Evolutionary conservation across 2,797 vertebrate genomes (phyloP), one percentile per base, ranked within the genome.

Genomic region (Sylvia borin): DNA sequence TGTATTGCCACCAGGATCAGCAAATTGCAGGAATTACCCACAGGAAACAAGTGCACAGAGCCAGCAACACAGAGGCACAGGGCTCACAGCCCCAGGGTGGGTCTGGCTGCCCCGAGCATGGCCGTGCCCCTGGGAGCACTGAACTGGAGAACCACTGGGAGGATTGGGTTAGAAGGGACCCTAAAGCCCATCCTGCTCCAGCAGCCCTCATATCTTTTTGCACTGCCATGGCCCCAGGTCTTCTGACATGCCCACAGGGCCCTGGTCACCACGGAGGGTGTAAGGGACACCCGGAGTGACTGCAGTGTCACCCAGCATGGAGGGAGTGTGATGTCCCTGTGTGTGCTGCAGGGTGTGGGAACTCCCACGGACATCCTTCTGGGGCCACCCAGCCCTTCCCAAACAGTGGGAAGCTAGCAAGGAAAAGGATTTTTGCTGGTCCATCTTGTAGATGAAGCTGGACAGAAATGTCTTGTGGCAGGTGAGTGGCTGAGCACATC

Each of bases 241-340:
- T 47, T 34, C 75, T 47, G 27, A 51, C 0, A 0, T 16, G 24
- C 11, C 60, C 76, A 32, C 0, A 0, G 64, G 12, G 40, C 27
- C 36, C 60, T 61, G 68, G 18, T 34, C 38, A 47, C 19, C 47
- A 20, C 86, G 31, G 55, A 29, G 26, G 19, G 19, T 45, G 5
- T 6, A 16, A 38, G 40, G 73, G 31, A 68, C n/a, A 64, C 6
- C 4, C 31, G 42, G 34, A 16, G 7, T 4, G 3, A 13, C 13
- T 8, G 18, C 48, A 26, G 54, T 18, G 73, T 32, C 82, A 42
- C 55, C 32, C 36, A 10, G 58, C 4, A 14, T 34, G 31, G 36
- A 8, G 7, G 25, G 34, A 48, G 21, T 5, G 27, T 48, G 73
- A 3, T 2, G 6, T 4, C 47, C 40, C 78, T 32, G 57, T 57